Conservation (phyloP, 2,797 vertebrate genomes). For the Oryzias sinensis region DNA sequence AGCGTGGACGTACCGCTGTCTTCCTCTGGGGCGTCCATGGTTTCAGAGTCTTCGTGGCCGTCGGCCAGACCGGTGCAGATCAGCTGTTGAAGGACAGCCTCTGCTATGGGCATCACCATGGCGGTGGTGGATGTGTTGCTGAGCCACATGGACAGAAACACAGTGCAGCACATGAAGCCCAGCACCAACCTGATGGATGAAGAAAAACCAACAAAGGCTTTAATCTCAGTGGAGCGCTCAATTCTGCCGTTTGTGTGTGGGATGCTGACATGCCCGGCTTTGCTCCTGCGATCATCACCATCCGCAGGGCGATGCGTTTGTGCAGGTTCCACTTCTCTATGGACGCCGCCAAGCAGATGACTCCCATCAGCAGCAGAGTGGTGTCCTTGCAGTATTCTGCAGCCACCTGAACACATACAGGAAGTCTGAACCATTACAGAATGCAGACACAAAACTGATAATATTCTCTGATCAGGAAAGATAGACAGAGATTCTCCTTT, state of each 20-base stretch:
- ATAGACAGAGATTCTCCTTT: too few relatives aligned
- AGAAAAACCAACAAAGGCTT: not conserved
- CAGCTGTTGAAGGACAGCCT: constrained; percentile 95
- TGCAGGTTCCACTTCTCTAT: constrained; percentile 99
- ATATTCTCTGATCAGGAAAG: too few relatives aligned
- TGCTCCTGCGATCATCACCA: constrained; percentile 97
- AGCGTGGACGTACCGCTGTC: constrained; percentile 53
- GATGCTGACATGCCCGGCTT: constrained; percentile 95
- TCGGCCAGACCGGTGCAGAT: constrained; percentile 82
- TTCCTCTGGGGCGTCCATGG: constrained; percentile 67
- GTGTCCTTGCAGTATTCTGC: constrained; percentile 98
- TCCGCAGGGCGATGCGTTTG: constrained; percentile 92
- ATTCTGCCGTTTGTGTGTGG: not conserved
- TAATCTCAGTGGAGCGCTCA: not conserved
- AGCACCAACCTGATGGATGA: constrained; percentile 85
- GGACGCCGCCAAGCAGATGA: constrained; percentile 95
- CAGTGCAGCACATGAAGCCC: constrained; percentile 98
- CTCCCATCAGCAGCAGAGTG: constrained; percentile 93
- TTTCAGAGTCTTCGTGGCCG: constrained; percentile 78
- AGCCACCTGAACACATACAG: constrained; percentile 82
- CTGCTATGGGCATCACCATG: constrained; percentile 98
- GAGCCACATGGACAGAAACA: constrained; percentile 97
- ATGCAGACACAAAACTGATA: too few relatives aligned
- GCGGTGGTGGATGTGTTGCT: constrained; percentile 98
- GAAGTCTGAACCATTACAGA: too few relatives aligned